phyloP scores from a whole-genome alignment of 2,113 vertebrate genomes.

The Dromas ardeola region DNA sequence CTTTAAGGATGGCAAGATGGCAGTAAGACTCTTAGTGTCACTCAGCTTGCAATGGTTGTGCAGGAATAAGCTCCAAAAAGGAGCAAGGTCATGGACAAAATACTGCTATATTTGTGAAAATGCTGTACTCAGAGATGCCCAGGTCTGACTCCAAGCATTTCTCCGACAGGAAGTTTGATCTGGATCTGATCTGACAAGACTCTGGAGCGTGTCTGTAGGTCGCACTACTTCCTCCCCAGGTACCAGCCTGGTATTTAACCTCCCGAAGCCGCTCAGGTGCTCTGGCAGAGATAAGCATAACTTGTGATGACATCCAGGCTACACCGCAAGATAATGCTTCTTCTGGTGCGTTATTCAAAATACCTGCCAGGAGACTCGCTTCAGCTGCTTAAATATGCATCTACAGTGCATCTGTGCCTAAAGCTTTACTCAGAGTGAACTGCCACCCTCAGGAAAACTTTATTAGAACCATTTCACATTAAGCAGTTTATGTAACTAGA shows the following conservation, averaged over 20 bases:
- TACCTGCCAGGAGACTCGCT: background rate
- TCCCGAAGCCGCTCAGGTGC: background rate
- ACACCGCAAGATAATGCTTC: background rate
- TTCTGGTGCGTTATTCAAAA: background rate
- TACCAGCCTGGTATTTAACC: background rate
- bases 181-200: background rate
- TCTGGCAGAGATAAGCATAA: background rate
- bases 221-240: background rate
- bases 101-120: background rate
- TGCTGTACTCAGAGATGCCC: background rate
- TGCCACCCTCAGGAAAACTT: constrained; percentile 22
- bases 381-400: background rate
- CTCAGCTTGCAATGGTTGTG: background rate
- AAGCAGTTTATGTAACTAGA: background rate
- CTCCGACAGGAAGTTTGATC: background rate
- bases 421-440: background rate
- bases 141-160: background rate
- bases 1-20: background rate
- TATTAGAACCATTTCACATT: background rate
- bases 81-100: background rate
- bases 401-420: background rate
- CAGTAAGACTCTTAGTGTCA: background rate
- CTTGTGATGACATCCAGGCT: background rate
- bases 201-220: background rate
- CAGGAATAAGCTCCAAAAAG: background rate